These are phyloP conservation scores for Euproctis similis DNA, from an alignment of 2,888 invertebrate species.

Conservation along the genomic window DNA sequence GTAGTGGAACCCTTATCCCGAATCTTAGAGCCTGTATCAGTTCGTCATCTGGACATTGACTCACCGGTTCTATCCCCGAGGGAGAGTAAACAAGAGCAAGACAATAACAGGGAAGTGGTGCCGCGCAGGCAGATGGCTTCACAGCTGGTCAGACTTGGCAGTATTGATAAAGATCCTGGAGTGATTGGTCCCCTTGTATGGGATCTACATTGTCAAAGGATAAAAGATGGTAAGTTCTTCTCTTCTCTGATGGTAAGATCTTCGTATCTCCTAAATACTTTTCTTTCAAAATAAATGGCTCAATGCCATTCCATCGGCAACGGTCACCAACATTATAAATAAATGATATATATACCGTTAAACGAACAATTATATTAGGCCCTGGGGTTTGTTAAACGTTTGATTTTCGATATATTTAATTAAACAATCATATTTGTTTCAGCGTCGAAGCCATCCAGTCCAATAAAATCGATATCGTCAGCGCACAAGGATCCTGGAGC, in stretches of 20 bases:
- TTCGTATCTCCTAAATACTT: no score
- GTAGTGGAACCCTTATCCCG: constrained; percentile 86
- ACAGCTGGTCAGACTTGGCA: constrained; percentile 79
- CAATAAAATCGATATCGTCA: constrained; percentile 33
- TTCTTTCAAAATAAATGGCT: no score
- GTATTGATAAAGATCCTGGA: constrained; percentile 87
- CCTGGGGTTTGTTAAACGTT: no score
- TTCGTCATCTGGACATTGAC: constrained; percentile 80
- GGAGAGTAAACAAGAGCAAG: constrained; percentile 18
- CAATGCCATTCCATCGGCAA: no score
- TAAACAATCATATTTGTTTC: no score
- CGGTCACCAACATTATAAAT: no score
- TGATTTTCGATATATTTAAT: not conserved
- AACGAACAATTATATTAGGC: no score
- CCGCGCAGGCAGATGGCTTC: constrained; percentile 63
- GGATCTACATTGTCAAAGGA: constrained; percentile 84
- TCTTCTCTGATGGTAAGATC: no score
- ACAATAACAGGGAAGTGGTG: constrained; percentile 36
- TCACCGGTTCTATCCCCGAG: constrained; percentile 47
- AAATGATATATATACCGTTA: no score
- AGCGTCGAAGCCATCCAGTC: constrained; percentile 57
- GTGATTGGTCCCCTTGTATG: constrained; percentile 89
- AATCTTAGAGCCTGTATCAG: constrained; percentile 86
- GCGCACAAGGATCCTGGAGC: constrained; percentile 49
- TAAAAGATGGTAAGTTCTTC: constrained; percentile 65